Evolutionary conservation across 2,888 invertebrate genomes (phyloP).

Genomic region (Acleris holmiana): DNA sequence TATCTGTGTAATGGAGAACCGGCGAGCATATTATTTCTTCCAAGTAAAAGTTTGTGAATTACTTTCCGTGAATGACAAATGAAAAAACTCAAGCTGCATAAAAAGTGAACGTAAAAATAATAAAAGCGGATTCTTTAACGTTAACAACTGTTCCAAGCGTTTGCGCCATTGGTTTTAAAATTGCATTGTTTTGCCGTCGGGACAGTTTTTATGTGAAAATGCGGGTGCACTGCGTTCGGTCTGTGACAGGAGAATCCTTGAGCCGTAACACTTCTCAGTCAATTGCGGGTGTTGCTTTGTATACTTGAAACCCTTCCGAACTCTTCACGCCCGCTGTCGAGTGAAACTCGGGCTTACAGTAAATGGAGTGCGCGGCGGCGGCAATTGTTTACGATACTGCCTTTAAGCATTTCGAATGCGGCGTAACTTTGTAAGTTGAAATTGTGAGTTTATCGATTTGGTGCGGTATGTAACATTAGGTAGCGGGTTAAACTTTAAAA

Average conservation of each 20-base stretch:
- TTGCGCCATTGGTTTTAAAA: constrained; percentile 13
- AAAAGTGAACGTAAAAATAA: constrained; percentile 7
- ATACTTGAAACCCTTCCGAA: constrained; percentile 57
- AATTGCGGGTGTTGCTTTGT: constrained; percentile 64
- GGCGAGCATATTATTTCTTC: constrained; percentile 19
- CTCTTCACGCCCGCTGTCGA: constrained; percentile 47
- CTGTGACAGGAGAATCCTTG: constrained; percentile 55
- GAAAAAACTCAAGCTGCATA: constrained; percentile 12
- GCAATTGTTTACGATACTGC: constrained; percentile 29
- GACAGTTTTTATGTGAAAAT: constrained; percentile 62
- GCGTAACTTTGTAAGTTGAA: constrained; percentile 5
- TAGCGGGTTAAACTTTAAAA: neutral
- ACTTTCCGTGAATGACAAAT: constrained; percentile 20
- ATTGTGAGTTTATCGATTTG: neutral
- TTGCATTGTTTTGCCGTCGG: constrained; percentile 29
- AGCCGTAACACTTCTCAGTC: constrained; percentile 58
- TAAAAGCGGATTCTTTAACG: constrained; percentile 9
- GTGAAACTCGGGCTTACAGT: constrained; percentile 35
- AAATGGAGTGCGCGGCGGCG: constrained; percentile 36
- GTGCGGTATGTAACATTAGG: neutral
- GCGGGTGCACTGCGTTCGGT: constrained; percentile 51
- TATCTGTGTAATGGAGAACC: constrained; percentile 16
- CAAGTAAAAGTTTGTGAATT: constrained; percentile 26
- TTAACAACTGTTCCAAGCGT: constrained; percentile 8
- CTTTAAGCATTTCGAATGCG: constrained; percentile 16